phyloP scores from a whole-genome alignment of 2,797 vertebrate species.

The Sebastes taczanowskii region DNA sequence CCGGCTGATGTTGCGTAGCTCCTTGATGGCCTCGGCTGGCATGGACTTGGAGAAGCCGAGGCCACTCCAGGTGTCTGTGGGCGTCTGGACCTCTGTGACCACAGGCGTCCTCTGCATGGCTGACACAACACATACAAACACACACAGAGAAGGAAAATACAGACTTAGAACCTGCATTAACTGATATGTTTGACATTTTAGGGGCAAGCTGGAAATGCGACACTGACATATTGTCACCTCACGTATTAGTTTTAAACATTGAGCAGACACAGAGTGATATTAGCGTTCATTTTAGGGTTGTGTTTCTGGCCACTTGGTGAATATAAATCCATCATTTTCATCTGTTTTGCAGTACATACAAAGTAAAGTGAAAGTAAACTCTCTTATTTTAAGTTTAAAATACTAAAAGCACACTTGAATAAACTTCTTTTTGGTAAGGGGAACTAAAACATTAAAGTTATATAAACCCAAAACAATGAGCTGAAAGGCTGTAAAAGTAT shows the following conservation, averaged over 20 bases:
- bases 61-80: constrained; percentile 88
- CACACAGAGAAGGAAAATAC: not conserved
- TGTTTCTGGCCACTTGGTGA: not conserved
- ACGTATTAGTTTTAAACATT: not conserved
- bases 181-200: not conserved
- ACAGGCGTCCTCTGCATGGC: constrained; percentile 87
- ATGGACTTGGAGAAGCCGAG: constrained; percentile 88
- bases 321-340: not conserved
- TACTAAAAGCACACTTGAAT: no score
- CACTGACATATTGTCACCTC: not conserved
- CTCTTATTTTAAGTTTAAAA: no score
- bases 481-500: not conserved
- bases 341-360: not conserved
- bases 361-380: fast-evolving
- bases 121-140: constrained; percentile 39
- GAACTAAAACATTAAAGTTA: not conserved
- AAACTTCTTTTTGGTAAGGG: no score
- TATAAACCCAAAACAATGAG: not conserved
- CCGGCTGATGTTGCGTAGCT: constrained; percentile 81
- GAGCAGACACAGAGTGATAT: not conserved
- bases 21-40: constrained; percentile 84
- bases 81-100: constrained; percentile 84
- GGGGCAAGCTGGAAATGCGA: not conserved
- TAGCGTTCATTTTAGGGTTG: not conserved
- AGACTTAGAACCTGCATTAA: not conserved